Base-by-base conservation (phyloP, 1,140 invertebrate genomes). In the Rhysida immarginata region DNA sequence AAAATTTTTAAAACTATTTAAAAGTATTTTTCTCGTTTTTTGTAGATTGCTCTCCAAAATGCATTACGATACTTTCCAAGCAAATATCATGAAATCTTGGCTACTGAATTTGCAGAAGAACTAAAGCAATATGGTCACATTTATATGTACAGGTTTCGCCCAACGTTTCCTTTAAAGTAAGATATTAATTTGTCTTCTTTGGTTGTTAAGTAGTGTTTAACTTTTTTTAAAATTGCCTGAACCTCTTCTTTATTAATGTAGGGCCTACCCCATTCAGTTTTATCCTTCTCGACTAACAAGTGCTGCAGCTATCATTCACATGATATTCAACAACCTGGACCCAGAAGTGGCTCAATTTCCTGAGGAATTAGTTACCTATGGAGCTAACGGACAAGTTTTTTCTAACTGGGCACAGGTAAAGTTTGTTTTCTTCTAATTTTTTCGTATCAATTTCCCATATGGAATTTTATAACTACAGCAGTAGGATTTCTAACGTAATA, bases 391-490 rank as follows among this genome's bases (percentile, higher is more conserved):
- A 2, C 80, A 83, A 66, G 81, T 81, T 0, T 80, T 83, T 61
- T 79, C 77, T 2, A 84, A 84, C 62, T 83, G 81, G 81, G 78
- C 78, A 1, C 81, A 81, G 70, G 78, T 81, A 63, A n/a, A n/a
- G n/a, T n/a, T n/a, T n/a, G n/a, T n/a, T n/a, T n/a, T n/a, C n/a
- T n/a, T n/a, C n/a, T n/a, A n/a, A n/a, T n/a, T n/a, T n/a, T n/a
- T n/a, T n/a, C n/a, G n/a, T n/a, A n/a, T n/a, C n/a, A n/a, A n/a
- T n/a, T n/a, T n/a, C n/a, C n/a, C n/a, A n/a, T n/a, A n/a, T n/a
- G n/a, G n/a, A n/a, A n/a, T n/a, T n/a, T n/a, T n/a, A n/a, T n/a
- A n/a, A n/a, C n/a, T n/a, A n/a, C n/a, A n/a, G n/a, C n/a, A n/a
- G n/a, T n/a, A n/a, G n/a, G n/a, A n/a, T n/a, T n/a, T n/a, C n/a